Percentiles rank a stretch among this genome's conserved stretches.
Evolutionary conservation across 2,888 invertebrate species (phyloP).

Genomic region (Drosophila limbata): DNA sequence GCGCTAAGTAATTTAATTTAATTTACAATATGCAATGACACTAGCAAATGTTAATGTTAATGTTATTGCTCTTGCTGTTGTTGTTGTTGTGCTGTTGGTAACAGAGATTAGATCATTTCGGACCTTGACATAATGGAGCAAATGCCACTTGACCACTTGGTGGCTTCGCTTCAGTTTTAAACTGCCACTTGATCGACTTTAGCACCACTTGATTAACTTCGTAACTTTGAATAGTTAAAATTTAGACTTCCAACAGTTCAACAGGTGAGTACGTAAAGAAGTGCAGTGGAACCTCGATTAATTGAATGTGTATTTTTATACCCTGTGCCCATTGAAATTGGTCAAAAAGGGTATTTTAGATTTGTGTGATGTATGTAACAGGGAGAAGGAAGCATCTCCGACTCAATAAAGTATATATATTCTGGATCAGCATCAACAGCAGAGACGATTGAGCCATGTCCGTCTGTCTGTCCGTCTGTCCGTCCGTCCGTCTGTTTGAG

Average conservation of each 20-base stretch:
- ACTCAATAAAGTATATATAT: too few relatives aligned
- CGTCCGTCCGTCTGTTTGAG: too few relatives aligned
- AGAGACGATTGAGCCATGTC: too few relatives aligned
- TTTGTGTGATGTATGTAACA: too few relatives aligned
- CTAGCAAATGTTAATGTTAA: conserved; percentile 20
- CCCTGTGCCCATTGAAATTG: too few relatives aligned
- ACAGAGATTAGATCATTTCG: conserved; percentile 52
- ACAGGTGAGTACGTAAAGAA: background rate
- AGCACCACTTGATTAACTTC: conserved; percentile 1
- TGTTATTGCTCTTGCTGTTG: conserved; percentile 2
- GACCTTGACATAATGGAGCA: conserved; percentile 48
- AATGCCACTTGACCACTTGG: conserved; percentile 13
- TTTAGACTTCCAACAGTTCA: too few relatives aligned
- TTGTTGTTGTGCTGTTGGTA: background rate
- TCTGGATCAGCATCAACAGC: too few relatives aligned
- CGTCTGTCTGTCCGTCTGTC: too few relatives aligned
- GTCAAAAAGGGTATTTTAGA: too few relatives aligned
- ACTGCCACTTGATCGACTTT: conserved; percentile 13
- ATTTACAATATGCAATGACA: conserved; percentile 50
- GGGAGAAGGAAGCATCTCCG: too few relatives aligned
- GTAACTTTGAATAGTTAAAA: background rate
- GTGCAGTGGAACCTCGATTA: too few relatives aligned
- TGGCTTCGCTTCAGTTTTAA: background rate
- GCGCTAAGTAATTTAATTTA: conserved; percentile 52
- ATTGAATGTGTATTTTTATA: too few relatives aligned